Conservation (phyloP, 2,888 invertebrate species). For the Linyphia triangularis region DNA sequence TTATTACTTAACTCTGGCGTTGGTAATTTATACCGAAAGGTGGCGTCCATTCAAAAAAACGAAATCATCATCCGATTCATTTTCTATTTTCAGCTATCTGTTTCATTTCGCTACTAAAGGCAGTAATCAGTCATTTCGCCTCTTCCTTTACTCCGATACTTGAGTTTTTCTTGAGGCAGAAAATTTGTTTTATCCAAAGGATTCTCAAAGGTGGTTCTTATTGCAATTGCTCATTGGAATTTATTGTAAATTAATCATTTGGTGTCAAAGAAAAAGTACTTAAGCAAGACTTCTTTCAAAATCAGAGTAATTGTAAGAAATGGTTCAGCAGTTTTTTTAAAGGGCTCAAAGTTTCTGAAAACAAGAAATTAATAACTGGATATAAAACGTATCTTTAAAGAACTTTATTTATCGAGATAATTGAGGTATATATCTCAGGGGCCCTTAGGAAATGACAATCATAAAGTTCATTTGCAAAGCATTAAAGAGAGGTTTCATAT, state of each 20-base stretch:
- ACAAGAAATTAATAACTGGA: too few relatives aligned
- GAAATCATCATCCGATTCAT: conserved; percentile 46
- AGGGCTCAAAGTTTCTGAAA: too few relatives aligned
- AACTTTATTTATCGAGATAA: too few relatives aligned
- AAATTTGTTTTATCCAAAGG: conserved; percentile 16
- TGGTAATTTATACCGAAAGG: conserved; percentile 49
- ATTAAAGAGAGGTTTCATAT: too few relatives aligned
- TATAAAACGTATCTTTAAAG: too few relatives aligned
- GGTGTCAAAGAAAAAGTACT: neutral
- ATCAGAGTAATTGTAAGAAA: neutral
- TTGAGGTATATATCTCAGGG: too few relatives aligned
- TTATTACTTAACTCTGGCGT: conserved; percentile 65
- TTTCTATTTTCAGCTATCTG: conserved; percentile 52
- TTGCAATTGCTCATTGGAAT: conserved; percentile 6
- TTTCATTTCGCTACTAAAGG: conserved; percentile 45
- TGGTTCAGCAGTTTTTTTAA: neutral
- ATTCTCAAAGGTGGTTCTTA: neutral
- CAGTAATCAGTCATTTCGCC: conserved; percentile 1
- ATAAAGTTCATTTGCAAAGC: too few relatives aligned
- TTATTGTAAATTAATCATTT: conserved; percentile 51
- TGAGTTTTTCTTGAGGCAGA: conserved; percentile 40
- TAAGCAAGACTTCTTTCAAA: neutral
- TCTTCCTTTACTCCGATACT: neutral
- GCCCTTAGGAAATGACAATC: too few relatives aligned
- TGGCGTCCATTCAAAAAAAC: conserved; percentile 41